phyloP scores from a whole-genome alignment of 2,888 invertebrate genomes.

The Halocaridina rubra region DNA sequence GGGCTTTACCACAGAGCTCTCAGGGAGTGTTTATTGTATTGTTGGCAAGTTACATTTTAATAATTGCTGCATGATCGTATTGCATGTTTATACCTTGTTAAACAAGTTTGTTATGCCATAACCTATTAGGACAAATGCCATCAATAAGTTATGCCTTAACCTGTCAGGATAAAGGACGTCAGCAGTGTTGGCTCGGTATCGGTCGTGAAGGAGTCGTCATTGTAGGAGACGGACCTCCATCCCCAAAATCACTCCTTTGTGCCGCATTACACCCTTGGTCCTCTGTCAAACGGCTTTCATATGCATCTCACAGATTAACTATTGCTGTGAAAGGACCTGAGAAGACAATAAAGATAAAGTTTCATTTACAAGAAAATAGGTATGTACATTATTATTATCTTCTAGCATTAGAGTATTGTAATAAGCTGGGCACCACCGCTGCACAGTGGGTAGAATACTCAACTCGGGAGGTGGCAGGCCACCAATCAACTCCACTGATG shows the following conservation, averaged over 20 bases:
- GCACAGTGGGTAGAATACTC: too few species aligned
- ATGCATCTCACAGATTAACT: constrained; percentile 36
- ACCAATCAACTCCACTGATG: too few species aligned
- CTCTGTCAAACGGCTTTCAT: constrained; percentile 19
- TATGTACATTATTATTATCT: background rate
- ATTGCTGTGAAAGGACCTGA: constrained; percentile 13
- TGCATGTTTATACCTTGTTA: too few species aligned
- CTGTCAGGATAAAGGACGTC: constrained; percentile 40
- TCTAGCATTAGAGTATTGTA: background rate
- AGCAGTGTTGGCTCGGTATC: constrained; percentile 46
- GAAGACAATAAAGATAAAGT: constrained; percentile 26
- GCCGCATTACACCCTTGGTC: constrained; percentile 28
- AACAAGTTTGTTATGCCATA: too few species aligned
- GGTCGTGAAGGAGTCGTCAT: constrained; percentile 26
- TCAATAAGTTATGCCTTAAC: too few species aligned
- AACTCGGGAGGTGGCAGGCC: too few species aligned
- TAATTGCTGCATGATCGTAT: too few species aligned
- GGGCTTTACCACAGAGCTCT: too few species aligned
- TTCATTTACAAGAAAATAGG: constrained; percentile 45
- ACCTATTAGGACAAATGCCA: too few species aligned
- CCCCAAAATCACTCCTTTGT: background rate
- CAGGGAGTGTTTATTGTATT: too few species aligned
- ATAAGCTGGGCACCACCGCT: background rate
- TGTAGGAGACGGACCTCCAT: background rate
- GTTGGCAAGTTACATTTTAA: too few species aligned